Percentiles rank a stretch among this genome's conserved stretches.
Evolutionary conservation across 2,113 vertebrate genomes (phyloP).

Genomic region (Zosterops pallidus): DNA sequence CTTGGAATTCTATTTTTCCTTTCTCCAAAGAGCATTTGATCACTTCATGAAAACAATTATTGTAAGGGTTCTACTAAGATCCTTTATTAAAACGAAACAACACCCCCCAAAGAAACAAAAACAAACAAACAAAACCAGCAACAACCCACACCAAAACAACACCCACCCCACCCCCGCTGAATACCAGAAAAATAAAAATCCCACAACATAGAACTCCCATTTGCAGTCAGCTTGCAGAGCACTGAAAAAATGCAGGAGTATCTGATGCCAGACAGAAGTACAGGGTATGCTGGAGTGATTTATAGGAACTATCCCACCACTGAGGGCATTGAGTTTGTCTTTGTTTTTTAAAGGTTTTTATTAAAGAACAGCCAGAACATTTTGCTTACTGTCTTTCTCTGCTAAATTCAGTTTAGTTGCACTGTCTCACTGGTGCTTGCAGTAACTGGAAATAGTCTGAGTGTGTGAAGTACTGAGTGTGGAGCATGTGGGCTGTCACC

Average conservation of each 20-base stretch:
- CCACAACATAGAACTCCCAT: not conserved
- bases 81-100: not conserved
- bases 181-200: not conserved
- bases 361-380: not conserved
- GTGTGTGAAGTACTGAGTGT: not conserved
- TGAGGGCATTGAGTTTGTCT: not conserved
- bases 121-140: not conserved
- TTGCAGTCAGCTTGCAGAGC: not conserved
- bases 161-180: not conserved
- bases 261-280: not conserved
- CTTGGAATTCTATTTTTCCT: not conserved
- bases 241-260: not conserved
- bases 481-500: not conserved
- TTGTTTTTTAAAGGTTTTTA: not conserved
- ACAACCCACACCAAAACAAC: not conserved
- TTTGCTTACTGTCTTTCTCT: not conserved
- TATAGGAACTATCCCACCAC: not conserved
- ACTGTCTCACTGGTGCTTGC: not conserved
- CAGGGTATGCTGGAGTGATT: not conserved
- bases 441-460: not conserved
- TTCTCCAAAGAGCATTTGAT: not conserved
- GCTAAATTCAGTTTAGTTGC: not conserved
- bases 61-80: not conserved
- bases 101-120: not conserved
- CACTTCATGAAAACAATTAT: not conserved